Evolutionary conservation across 2,888 invertebrate species (phyloP).

Genomic region (Sclerodermus sp.): DNA sequence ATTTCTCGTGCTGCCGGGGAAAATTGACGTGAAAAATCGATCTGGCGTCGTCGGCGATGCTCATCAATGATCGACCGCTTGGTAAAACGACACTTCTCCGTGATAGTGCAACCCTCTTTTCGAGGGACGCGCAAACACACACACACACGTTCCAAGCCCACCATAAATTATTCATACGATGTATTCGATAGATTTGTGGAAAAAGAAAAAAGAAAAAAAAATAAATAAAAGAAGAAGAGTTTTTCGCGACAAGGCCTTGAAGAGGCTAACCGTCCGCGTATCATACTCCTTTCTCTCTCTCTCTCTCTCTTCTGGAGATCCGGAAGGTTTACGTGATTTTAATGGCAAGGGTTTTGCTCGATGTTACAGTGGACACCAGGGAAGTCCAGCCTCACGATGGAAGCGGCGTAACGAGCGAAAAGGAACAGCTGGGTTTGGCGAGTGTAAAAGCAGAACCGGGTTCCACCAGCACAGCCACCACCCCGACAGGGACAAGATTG

Average conservation of each 20-base stretch:
- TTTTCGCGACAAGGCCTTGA: no score
- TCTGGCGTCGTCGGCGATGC: no score
- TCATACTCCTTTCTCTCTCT: conserved; percentile 4
- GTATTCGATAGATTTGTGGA: no score
- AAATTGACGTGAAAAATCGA: background rate
- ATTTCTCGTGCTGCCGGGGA: background rate
- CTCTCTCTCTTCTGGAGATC: background rate
- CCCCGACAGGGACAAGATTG: conserved; percentile 53
- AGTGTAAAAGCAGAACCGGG: conserved; percentile 53
- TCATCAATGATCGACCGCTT: background rate
- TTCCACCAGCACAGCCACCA: conserved; percentile 36
- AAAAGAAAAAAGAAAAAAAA: no score
- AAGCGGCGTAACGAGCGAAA: conserved; percentile 39
- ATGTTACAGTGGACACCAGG: conserved; percentile 67
- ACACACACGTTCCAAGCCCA: no score
- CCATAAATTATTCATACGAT: no score
- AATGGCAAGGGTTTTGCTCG: background rate
- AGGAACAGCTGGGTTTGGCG: conserved; percentile 47
- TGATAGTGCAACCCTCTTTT: no score
- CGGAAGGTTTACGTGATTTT: no score
- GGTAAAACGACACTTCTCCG: no score
- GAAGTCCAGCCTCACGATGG: conserved; percentile 59
- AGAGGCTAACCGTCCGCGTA: conserved; percentile 6
- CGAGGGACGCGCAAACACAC: no score
- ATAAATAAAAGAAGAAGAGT: no score